Evolutionary conservation across 2,888 invertebrate genomes (phyloP), one percentile per base, ranked within the genome.

Genomic region (Stenodera caucasica): DNA sequence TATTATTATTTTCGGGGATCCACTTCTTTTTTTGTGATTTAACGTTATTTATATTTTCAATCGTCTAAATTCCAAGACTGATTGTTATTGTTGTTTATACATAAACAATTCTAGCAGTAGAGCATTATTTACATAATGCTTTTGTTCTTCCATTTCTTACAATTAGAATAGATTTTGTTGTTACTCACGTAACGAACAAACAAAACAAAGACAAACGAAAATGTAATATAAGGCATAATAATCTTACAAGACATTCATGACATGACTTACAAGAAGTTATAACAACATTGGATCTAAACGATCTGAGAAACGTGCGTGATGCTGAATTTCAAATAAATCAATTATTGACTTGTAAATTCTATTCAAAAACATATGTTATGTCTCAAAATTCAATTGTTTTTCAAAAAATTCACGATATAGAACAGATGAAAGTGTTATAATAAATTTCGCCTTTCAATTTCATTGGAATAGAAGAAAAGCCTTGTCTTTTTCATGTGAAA

Each of bases 361-460:
- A 66, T 65, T 65, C n/a, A n/a, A n/a, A 63, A 70, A 72, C 73
- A 72, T 68, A 68, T 72, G 72, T 72, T 70, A n/a, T n/a, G n/a
- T n/a, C n/a, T n/a, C n/a, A n/a, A n/a, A n/a, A n/a, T n/a, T n/a
- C n/a, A n/a, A n/a, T n/a, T n/a, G n/a, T n/a, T n/a, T n/a, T n/a
- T n/a, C n/a, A n/a, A n/a, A n/a, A n/a, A n/a, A n/a, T n/a, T n/a
- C n/a, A n/a, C n/a, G n/a, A n/a, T n/a, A n/a, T n/a, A n/a, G n/a
- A n/a, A n/a, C n/a, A n/a, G n/a, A n/a, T n/a, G n/a, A n/a, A n/a
- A n/a, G n/a, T n/a, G n/a, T n/a, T n/a, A n/a, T n/a, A n/a, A n/a
- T n/a, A n/a, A n/a, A n/a, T n/a, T n/a, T n/a, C n/a, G n/a, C n/a
- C n/a, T n/a, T n/a, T n/a, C n/a, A n/a, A n/a, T n/a, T n/a, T 29